Conservation (phyloP, 2,797 vertebrate genomes). For the Rhinophrynus dorsalis region DNA sequence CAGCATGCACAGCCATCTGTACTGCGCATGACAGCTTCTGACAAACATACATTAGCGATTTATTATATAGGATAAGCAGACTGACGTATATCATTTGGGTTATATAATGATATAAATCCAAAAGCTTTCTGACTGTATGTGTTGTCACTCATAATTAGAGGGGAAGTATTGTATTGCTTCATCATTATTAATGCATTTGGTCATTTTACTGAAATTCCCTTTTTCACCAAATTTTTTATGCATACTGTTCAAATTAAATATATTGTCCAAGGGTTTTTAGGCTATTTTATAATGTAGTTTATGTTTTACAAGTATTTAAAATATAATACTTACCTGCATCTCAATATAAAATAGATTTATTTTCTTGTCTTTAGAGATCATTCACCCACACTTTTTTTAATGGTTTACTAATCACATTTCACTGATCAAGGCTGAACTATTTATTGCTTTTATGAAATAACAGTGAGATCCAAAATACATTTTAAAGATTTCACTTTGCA, state of each 20-base stretch:
- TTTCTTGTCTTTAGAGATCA: conserved; percentile 33
- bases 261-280: conserved; percentile 10
- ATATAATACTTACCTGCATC: conserved; percentile 35
- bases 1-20: too few relatives aligned
- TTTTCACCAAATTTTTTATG: conserved; percentile 8
- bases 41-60: too few relatives aligned
- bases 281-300: conserved; percentile 7
- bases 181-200: not conserved
- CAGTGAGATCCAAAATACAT: conserved; percentile 4
- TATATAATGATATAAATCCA: conserved; percentile 13
- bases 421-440: conserved; percentile 35
- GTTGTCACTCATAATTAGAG: not conserved
- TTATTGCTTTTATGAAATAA: conserved; percentile 19
- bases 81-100: conserved; percentile 28
- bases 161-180: not conserved
- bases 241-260: conserved; percentile 11
- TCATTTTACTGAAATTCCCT: not conserved
- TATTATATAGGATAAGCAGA: conserved; percentile 17
- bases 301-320: conserved; percentile 23
- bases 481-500: not conserved
- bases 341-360: conserved; percentile 46
- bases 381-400: conserved; percentile 37
- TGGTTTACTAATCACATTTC: conserved; percentile 37
- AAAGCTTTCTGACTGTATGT: not conserved
- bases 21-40: too few relatives aligned